Evolutionary conservation across 1,140 invertebrate genomes (phyloP).

Genomic region (Hesperophylax magnus): DNA sequence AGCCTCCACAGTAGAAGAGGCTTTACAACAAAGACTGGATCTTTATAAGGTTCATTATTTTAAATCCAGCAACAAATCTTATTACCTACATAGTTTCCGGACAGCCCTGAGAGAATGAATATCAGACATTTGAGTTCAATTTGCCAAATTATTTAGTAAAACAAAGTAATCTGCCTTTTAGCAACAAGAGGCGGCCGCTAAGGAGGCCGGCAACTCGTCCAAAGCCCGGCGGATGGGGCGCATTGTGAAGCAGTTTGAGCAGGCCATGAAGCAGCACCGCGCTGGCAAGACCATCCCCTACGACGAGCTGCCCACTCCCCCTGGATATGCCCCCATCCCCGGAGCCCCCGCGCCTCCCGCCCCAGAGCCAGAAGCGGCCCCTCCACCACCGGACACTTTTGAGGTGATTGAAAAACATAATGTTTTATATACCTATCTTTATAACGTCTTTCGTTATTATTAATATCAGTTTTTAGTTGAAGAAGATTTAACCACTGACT

Average conservation of each 20-base stretch:
- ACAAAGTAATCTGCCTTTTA: slow-evolving; percentile 44
- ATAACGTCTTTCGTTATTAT: no score
- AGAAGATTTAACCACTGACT: no score
- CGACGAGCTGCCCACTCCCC: slow-evolving; percentile 91
- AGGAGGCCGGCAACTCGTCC: slow-evolving; percentile 83
- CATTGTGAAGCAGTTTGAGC: slow-evolving; percentile 95
- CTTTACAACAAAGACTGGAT: slow-evolving; percentile 85
- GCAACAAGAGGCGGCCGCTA: slow-evolving; percentile 79
- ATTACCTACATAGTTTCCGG: no score
- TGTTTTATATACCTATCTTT: no score
- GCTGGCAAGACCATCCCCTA: slow-evolving; percentile 82
- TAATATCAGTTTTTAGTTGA: no score
- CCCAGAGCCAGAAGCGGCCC: slow-evolving; percentile 42
- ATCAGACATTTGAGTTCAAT: no score
- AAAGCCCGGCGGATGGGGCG: slow-evolving; percentile 91
- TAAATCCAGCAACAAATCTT: no score
- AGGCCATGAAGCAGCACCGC: slow-evolving; percentile 86
- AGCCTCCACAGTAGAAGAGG: slow-evolving; percentile 79
- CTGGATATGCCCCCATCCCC: slow-evolving; percentile 78
- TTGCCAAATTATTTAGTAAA: no score
- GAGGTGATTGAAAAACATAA: neutral
- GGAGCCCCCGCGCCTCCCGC: slow-evolving; percentile 53
- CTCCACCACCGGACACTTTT: slow-evolving; percentile 16
- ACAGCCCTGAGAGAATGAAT: no score
- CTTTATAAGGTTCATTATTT: slow-evolving; percentile 85